Evolutionary conservation across 1,140 invertebrate genomes (phyloP).

Genomic region (Trachymyrmex cornetzi): DNA sequence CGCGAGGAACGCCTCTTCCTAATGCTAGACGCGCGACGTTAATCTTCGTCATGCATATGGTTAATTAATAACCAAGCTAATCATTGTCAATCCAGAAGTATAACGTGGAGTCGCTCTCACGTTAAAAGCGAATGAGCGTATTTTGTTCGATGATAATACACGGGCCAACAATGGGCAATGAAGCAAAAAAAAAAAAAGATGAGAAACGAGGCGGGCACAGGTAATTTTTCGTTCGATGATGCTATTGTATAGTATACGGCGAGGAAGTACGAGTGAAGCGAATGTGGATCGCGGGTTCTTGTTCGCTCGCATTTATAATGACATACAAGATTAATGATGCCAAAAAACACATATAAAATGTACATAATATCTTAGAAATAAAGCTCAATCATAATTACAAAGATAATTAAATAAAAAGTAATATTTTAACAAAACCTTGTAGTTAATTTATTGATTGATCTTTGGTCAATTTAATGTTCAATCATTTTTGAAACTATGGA

Average conservation of each 20-base stretch:
- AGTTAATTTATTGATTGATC: too few species aligned
- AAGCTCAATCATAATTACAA: neutral
- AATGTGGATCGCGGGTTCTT: slow-evolving; percentile 23
- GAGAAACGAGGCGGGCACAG: slow-evolving; percentile 7
- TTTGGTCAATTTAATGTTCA: neutral
- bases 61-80: slow-evolving; percentile 48
- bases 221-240: slow-evolving; percentile 40
- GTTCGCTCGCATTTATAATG: neutral
- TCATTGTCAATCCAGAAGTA: slow-evolving; percentile 11
- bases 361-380: too few species aligned
- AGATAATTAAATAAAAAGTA: neutral
- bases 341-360: neutral
- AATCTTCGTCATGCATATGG: neutral
- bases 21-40: neutral
- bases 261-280: neutral
- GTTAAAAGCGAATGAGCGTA: slow-evolving; percentile 10
- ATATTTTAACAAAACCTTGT: neutral
- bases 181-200: slow-evolving; percentile 24
- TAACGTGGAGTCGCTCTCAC: slow-evolving; percentile 39
- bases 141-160: slow-evolving; percentile 11
- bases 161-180: slow-evolving; percentile 9
- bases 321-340: slow-evolving; percentile 33
- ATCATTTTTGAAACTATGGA: neutral
- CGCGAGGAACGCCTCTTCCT: slow-evolving; percentile 14
- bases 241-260: slow-evolving; percentile 6